Conservation (phyloP, 2,113 vertebrate genomes). For the Ochotona princeps region DNA sequence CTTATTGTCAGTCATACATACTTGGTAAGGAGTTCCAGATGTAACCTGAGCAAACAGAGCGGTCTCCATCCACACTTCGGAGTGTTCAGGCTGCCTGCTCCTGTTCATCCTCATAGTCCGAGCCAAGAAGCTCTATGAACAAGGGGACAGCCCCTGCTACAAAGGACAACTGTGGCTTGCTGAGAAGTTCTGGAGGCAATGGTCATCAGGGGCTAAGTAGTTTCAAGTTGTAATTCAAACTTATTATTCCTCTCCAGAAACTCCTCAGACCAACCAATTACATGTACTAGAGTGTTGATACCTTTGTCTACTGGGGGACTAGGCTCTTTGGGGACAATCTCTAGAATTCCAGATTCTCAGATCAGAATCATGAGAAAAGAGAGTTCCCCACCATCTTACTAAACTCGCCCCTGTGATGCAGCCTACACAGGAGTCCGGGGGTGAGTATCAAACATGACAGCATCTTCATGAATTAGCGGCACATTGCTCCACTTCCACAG, state of each 20-base stretch:
- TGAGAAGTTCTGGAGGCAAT: conserved; percentile 97
- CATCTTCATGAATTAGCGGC: no score
- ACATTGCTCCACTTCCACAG: no score
- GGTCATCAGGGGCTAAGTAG: conserved; percentile 97
- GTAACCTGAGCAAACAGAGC: conserved; percentile 97
- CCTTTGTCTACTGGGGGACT: no score
- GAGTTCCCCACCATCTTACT: no score
- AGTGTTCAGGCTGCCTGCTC: conserved; percentile 99
- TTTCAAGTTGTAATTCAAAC: conserved; percentile 93
- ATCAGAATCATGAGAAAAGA: no score
- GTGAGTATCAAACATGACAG: no score
- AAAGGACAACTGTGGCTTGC: conserved; percentile 98
- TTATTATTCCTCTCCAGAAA: background rate
- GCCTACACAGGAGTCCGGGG: no score
- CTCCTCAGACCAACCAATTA: no score
- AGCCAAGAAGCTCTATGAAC: conserved; percentile 97
- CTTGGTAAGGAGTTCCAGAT: conserved; percentile 97
- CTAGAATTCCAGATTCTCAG: no score
- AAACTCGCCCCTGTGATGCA: no score
- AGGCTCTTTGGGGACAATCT: no score
- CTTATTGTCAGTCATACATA: conserved; percentile 98
- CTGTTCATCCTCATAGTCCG: conserved; percentile 98
- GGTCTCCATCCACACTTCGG: conserved; percentile 98
- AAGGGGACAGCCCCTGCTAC: conserved; percentile 98
- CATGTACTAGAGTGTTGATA: no score